Evolutionary conservation across 2,113 vertebrate species (phyloP).

Genomic region (Etheostoma cragini): DNA sequence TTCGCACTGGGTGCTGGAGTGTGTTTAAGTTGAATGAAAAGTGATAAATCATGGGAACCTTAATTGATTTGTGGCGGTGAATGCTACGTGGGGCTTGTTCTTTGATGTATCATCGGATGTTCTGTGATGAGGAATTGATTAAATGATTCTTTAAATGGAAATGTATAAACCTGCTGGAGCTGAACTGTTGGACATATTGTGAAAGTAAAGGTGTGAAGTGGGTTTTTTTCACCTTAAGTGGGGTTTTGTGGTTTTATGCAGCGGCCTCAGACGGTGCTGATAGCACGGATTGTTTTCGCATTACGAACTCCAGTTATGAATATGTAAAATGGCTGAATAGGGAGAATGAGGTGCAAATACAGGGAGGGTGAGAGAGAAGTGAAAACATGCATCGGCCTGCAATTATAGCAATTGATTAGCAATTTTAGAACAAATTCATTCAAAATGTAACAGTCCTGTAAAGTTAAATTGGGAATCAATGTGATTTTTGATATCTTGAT

Average conservation of each 20-base stretch:
- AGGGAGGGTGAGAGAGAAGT: slow-evolving; percentile 68
- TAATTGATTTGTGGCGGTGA: neutral
- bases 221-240: neutral
- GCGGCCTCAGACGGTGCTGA: slow-evolving; percentile 72
- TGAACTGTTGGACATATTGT: slow-evolving; percentile 14
- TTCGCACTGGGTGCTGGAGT: slow-evolving; percentile 5
- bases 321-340: slow-evolving; percentile 86
- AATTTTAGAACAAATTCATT: slow-evolving; percentile 17
- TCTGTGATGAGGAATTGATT: slow-evolving; percentile 34
- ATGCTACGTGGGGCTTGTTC: slow-evolving; percentile 5
- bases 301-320: slow-evolving; percentile 84
- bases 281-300: slow-evolving; percentile 84
- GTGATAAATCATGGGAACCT: slow-evolving; percentile 31
- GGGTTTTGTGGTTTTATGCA: slow-evolving; percentile 46
- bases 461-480: slow-evolving; percentile 60
- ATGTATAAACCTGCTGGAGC: slow-evolving; percentile 11
- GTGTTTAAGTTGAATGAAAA: slow-evolving; percentile 65
- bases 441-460: slow-evolving; percentile 16
- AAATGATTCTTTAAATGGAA: slow-evolving; percentile 42
- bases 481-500: slow-evolving; percentile 32
- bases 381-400: slow-evolving; percentile 56
- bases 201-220: slow-evolving; percentile 20
- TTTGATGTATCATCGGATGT: slow-evolving; percentile 44
- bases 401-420: slow-evolving; percentile 34
- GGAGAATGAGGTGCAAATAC: slow-evolving; percentile 79